These are phyloP conservation scores for Pentalonia nigronervosa DNA, from an alignment of 1,140 invertebrate species.

Conservation along the genomic window DNA sequence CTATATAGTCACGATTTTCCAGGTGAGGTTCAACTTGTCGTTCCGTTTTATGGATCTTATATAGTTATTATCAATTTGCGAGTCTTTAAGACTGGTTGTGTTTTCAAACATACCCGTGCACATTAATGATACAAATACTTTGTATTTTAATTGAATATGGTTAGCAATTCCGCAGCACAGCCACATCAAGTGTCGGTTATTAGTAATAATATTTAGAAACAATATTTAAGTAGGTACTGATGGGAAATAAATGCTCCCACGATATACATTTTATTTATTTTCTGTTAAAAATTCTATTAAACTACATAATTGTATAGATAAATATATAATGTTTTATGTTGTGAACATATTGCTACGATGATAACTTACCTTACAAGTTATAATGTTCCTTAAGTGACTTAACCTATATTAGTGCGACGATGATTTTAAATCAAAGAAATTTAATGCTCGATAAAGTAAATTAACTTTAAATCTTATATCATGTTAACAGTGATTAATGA, in stretches of 20 bases:
- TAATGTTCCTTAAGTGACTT: neutral
- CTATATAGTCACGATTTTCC: neutral
- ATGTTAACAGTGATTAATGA: neutral
- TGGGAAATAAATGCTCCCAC: neutral
- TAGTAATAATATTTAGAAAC: neutral
- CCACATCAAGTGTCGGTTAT: neutral
- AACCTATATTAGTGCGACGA: neutral
- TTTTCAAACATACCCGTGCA: neutral
- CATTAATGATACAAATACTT: neutral
- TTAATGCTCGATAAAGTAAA: neutral
- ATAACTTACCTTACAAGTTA: no score
- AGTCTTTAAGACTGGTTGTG: neutral
- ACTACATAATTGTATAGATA: neutral
- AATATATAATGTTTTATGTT: neutral
- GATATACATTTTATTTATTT: neutral
- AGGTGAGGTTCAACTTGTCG: neutral
- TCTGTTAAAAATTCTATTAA: neutral
- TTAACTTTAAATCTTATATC: neutral
- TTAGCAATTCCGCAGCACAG: neutral
- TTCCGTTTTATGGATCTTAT: neutral
- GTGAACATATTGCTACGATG: neutral
- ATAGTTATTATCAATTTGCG: neutral
- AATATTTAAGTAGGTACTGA: neutral
- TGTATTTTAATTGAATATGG: neutral
- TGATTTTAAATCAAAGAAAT: neutral